Evolutionary conservation across 2,797 vertebrate species (phyloP), one percentile per base, ranked within the genome.

Genomic region (Scomberomorus guttatus): DNA sequence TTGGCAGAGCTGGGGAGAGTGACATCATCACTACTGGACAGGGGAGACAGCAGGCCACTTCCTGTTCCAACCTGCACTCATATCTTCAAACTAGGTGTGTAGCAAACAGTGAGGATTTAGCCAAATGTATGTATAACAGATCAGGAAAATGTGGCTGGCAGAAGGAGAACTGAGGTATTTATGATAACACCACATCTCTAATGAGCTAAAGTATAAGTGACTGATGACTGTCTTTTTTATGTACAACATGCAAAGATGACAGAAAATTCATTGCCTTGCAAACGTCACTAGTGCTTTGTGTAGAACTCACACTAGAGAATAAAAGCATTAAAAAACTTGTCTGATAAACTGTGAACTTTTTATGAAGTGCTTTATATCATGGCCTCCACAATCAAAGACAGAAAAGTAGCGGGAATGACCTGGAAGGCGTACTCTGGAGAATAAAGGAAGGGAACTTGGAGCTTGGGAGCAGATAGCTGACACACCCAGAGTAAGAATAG

Each of bases 401-500:
- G 54, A 66, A 71, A 83, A 69, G 67, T 32, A 67, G 57, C 9
- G 11, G 56, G 59, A 79, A 78, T 75, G 77, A 83, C 84, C 76
- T 88, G 77, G 73, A 88, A 75, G 67, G 72, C 7, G 12, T 34
- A 79, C 18, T 22, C 25, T 52, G 62, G 44, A 88, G 63, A 82
- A 76, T 62, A 72, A 71, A 70, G 57, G 34, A 55, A 8, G 17
- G 80, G 68, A 86, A 78, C 39, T 72, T 76, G 73, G 71, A 71
- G n/a, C n/a, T n/a, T n/a, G 2, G 9, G 63, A 27, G 63, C 27
- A 51, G 59, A 76, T n/a, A 46, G 74, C 29, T 14, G 84, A 86
- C 88, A 88, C 84, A 82, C 80, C 80, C 89, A 77, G 75, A 57
- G 56, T 82, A 92, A 91, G 87, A 92, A 91, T 89, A 91, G 91